Conservation (phyloP, 2,113 vertebrate species). For the Gracilinanus agilis region DNA sequence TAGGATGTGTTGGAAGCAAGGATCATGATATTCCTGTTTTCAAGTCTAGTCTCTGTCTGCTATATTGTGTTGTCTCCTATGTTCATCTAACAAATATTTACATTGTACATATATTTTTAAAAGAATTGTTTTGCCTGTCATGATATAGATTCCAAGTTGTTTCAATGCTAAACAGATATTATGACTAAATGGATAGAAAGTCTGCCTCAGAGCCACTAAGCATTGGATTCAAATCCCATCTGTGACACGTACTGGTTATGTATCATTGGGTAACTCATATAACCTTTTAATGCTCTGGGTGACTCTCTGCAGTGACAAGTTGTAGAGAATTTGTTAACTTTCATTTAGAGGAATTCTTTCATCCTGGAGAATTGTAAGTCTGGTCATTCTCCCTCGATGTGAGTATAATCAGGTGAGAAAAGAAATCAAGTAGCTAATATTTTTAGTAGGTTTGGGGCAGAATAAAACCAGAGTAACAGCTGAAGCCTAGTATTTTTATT, state of each 20-base stretch:
- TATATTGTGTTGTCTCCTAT: not conserved
- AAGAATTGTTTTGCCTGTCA: not conserved
- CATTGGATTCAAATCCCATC: not conserved
- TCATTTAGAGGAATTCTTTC: not conserved
- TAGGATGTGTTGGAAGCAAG: not conserved
- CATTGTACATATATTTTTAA: not conserved
- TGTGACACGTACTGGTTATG: not conserved
- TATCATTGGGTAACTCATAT: not conserved
- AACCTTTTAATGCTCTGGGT: not conserved
- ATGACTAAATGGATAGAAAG: not conserved
- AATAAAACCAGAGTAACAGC: not conserved
- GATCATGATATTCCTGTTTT: not conserved
- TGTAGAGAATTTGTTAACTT: not conserved
- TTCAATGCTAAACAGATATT: not conserved
- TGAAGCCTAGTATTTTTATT: not conserved
- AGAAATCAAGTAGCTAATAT: not conserved
- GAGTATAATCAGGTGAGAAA: not conserved
- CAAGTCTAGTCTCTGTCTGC: not conserved
- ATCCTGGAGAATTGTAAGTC: not conserved
- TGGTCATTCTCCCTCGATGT: not conserved
- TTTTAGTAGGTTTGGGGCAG: not conserved
- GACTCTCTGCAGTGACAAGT: not conserved
- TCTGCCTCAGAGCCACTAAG: not conserved
- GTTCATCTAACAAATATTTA: not conserved
- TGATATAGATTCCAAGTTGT: rapidly evolving